Evolutionary conservation across 2,797 vertebrate genomes (phyloP).

Genomic region (Spinus pinus): DNA sequence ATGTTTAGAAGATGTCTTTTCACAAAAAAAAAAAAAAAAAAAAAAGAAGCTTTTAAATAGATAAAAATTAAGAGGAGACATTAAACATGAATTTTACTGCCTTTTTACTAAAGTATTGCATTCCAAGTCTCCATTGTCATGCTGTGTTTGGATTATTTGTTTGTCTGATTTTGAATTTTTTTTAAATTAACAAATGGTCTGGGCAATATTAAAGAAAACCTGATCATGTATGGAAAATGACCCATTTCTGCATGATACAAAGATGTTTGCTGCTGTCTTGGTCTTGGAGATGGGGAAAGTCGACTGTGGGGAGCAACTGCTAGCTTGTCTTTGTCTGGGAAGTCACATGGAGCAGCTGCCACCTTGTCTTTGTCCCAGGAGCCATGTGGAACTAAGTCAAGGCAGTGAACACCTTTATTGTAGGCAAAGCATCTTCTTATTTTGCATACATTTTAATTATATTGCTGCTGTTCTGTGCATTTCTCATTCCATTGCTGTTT

Average conservation of each 20-base stretch:
- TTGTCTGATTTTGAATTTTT: accelerated
- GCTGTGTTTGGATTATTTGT: background rate
- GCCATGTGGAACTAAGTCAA: accelerated
- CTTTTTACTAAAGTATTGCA: background rate
- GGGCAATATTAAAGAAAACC: background rate
- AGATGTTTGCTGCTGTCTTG: background rate
- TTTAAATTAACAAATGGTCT: background rate
- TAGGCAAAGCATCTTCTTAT: accelerated
- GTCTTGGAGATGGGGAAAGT: background rate
- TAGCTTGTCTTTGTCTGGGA: background rate
- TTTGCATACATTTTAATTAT: background rate
- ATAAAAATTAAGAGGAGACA: background rate
- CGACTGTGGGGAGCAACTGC: accelerated
- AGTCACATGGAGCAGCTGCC: accelerated
- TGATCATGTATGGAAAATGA: background rate
- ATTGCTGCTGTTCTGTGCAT: accelerated
- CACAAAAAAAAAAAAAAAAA: background rate
- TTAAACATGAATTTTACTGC: background rate
- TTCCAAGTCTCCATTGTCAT: background rate
- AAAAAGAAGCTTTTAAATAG: background rate
- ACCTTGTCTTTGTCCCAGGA: background rate
- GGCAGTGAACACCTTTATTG: background rate
- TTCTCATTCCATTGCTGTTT: background rate
- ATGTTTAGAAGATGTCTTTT: background rate
- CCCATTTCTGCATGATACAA: background rate